phyloP scores from a whole-genome alignment of 1,140 invertebrate species.

The Diabrotica undecimpunctata region DNA sequence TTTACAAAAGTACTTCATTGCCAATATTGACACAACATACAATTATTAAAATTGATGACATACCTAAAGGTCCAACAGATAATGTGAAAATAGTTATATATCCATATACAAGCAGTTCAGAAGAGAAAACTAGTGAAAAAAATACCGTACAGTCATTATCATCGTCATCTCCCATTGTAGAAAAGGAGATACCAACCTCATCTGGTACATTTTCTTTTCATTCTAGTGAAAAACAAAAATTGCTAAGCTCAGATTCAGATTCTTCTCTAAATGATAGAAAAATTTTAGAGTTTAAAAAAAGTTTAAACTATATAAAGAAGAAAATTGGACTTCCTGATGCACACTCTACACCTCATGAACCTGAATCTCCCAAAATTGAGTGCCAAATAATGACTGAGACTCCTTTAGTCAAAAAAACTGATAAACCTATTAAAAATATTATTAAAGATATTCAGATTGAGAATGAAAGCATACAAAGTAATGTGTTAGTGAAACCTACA shows the following conservation, averaged over 20 bases:
- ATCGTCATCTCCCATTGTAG: background rate
- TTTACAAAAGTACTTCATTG: constrained; percentile 39
- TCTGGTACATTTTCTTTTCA: too few relatives aligned
- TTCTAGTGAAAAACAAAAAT: background rate
- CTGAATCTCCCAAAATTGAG: background rate
- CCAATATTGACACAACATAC: constrained; percentile 27
- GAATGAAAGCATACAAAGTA: background rate
- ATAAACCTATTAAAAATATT: background rate
- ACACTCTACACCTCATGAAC: constrained; percentile 38
- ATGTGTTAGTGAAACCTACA: background rate
- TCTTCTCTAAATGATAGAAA: constrained; percentile 4
- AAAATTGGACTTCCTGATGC: constrained; percentile 41
- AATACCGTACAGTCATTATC: background rate
- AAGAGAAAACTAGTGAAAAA: background rate
- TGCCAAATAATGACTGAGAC: background rate
- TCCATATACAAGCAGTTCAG: constrained; percentile 15
- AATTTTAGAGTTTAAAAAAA: constrained; percentile 1
- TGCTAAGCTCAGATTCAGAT: constrained; percentile 5
- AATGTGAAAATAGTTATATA: constrained; percentile 9
- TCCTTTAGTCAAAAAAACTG: constrained; percentile 8
- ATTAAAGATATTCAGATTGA: background rate
- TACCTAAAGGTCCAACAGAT: background rate
- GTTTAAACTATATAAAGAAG: constrained; percentile 28
- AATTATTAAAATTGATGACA: background rate
- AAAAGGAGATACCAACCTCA: background rate